Evolutionary conservation across 2,888 invertebrate species (phyloP), one percentile per base, ranked within the genome.

Genomic region (Ypsolopha sequella): DNA sequence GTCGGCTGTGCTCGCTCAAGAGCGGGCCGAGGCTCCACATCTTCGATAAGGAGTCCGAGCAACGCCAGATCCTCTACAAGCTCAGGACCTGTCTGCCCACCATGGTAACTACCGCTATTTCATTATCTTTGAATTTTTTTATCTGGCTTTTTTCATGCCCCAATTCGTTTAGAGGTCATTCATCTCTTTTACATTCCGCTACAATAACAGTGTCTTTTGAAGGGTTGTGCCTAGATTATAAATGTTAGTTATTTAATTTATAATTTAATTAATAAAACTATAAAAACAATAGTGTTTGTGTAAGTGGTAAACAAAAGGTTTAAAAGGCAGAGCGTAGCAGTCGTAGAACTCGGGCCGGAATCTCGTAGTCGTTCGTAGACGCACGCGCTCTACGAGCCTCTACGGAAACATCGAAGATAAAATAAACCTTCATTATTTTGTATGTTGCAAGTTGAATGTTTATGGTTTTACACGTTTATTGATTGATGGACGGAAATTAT

Each of bases 1-100:
- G 92, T 73, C 88, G 92, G 69, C 86, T 92, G 60, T 92, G 92
- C 73, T 90, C 91, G 61, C 81, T 92, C 62, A 91, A 91, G 77
- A 90, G 89, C 68, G 91, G 90, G 58, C 90, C 91, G 60, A 87
- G 91, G 72, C 87, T 92, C 61, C 90, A 91, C 71, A 89, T 92
- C 68, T 92, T 92, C 72, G 92, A 91, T 68, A 91, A 91, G 71
- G 91, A 91, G 71, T 90, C 91, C 51, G 92, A 92, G 70, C 91
- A 91, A 71, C 82, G 91, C 61, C 91, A 92, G 77, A 81, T 92
- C 60, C 81, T 91, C 53, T 91, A 91, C 71, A 92, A 92, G 72
- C 88, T 92, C 67, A 88, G 91, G 66, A 90, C 91, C 62, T 89
- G 91, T 66, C 82, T 92, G 70, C 91, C 91, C 54, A 88, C 90